A percentile compares a stretch with the other conserved stretches of the same genome.
Evolutionary conservation across 2,888 invertebrate genomes (phyloP).

Genomic region (Ochropleura plecta): DNA sequence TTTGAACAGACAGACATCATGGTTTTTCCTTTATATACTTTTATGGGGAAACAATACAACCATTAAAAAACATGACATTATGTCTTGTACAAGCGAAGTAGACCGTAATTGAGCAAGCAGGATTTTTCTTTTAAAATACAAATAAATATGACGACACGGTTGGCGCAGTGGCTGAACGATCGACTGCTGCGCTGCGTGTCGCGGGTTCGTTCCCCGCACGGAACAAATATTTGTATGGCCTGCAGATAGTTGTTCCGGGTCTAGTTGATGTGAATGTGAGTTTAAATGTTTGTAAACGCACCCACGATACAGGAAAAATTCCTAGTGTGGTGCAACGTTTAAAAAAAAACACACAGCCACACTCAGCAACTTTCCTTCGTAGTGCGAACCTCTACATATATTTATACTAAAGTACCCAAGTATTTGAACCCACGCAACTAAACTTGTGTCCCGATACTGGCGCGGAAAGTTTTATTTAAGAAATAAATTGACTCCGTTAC

Average conservation of each 20-base stretch:
- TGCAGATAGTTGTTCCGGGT: too few relatives aligned
- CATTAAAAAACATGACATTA: not conserved
- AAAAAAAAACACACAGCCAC: not conserved
- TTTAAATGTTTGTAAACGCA: too few relatives aligned
- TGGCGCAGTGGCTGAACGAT: too few relatives aligned
- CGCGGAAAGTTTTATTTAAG: conserved; percentile 71
- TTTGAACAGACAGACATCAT: not conserved
- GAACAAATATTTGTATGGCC: too few relatives aligned
- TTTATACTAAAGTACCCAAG: conserved; percentile 13
- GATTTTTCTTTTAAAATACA: not conserved
- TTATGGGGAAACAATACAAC: not conserved
- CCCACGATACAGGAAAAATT: too few relatives aligned
- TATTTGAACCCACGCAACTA: conserved; percentile 48
- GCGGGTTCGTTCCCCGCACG: too few relatives aligned
- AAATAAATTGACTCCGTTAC: conserved; percentile 73
- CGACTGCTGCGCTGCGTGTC: too few relatives aligned
- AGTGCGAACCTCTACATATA: conserved; percentile 52
- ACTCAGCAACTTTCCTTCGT: not conserved
- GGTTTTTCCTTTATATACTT: not conserved
- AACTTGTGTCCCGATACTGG: conserved; percentile 65
- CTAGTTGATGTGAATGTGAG: too few relatives aligned
- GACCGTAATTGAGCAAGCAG: not conserved
- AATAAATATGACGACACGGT: too few relatives aligned
- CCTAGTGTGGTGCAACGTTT: not conserved
- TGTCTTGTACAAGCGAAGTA: not conserved